Conservation (phyloP, 2,113 vertebrate species). For the Oreochromis spilurus region DNA sequence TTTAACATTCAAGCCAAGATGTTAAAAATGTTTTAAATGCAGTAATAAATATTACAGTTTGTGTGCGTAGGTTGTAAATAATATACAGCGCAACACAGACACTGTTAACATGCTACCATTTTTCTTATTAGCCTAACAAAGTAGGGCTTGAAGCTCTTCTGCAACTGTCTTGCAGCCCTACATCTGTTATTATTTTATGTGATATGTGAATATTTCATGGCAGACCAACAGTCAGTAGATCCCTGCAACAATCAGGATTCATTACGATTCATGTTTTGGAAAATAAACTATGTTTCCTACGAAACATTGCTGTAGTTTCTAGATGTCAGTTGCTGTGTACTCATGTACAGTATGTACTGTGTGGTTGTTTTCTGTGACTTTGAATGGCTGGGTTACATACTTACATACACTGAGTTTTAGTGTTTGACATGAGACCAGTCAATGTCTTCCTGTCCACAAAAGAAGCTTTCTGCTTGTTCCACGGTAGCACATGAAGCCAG, state of each 20-base stretch:
- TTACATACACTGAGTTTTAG: background rate
- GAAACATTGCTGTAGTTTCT: background rate
- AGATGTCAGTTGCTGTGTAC: background rate
- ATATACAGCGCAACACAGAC: background rate
- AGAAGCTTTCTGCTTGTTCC: background rate
- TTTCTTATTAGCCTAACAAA: background rate
- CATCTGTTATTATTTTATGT: background rate
- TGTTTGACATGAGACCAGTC: background rate
- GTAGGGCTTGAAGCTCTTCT: background rate
- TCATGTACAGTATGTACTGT: background rate
- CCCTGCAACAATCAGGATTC: background rate
- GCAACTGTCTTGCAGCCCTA: background rate
- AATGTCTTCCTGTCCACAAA: background rate
- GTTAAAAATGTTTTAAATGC: background rate
- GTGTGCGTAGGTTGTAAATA: background rate
- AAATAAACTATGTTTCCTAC: background rate
- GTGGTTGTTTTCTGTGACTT: background rate
- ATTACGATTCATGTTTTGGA: background rate
- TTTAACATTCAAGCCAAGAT: background rate
- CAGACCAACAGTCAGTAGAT: background rate
- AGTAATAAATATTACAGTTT: background rate
- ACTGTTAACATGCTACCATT: background rate
- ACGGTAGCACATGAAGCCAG: background rate
- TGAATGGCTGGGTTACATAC: background rate
- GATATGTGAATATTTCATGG: background rate